phyloP scores from a whole-genome alignment of 2,113 vertebrate genomes.

The Numida meleagris region DNA sequence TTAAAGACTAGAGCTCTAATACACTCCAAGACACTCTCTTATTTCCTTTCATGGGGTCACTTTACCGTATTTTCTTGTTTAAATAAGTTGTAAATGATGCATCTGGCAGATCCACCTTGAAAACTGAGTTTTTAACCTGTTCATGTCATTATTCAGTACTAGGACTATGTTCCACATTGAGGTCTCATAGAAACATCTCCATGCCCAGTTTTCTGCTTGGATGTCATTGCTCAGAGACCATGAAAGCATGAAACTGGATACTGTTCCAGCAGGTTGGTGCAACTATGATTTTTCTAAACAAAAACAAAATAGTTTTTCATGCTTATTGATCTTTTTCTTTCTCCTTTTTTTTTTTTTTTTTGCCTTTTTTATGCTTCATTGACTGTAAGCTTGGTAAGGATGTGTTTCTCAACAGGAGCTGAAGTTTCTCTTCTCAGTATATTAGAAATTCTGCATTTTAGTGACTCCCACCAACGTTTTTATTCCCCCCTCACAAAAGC shows the following conservation, averaged over 20 bases:
- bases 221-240: constrained; percentile 59
- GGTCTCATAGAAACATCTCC: constrained; percentile 34
- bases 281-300: constrained; percentile 64
- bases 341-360: constrained; percentile 54
- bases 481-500: constrained; percentile 16
- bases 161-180: background rate
- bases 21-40: background rate
- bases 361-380: constrained; percentile 62
- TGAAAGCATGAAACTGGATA: constrained; percentile 63
- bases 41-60: constrained; percentile 13
- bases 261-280: constrained; percentile 31
- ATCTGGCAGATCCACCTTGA: background rate
- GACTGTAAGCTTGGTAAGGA: constrained; percentile 49
- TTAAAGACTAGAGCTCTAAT: background rate
- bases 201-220: constrained; percentile 55
- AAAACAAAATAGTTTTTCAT: constrained; percentile 72
- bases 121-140: background rate
- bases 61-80: background rate
- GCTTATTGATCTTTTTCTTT: constrained; percentile 68
- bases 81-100: background rate
- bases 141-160: background rate
- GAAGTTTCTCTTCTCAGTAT: constrained; percentile 63
- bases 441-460: constrained; percentile 70
- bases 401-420: constrained; percentile 66
- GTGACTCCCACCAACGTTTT: constrained; percentile 58